phyloP scores from a whole-genome alignment of 2,888 invertebrate species.

The Agrilus cyanescens region DNA sequence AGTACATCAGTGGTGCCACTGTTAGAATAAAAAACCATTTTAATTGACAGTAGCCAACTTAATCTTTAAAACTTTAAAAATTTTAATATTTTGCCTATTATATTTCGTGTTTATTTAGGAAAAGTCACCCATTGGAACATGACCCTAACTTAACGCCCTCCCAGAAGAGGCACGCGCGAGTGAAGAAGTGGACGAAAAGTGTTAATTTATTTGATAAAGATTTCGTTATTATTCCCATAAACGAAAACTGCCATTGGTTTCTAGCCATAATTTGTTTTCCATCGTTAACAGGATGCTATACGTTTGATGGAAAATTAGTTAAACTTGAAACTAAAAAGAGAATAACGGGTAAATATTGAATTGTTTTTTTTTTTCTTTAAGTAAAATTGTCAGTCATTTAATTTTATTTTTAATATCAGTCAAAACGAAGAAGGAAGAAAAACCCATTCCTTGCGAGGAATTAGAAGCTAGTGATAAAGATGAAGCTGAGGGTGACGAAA shows the following conservation, averaged over 20 bases:
- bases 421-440: slow-evolving; percentile 36
- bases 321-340: slow-evolving; percentile 35
- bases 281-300: slow-evolving; percentile 59
- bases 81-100: background rate
- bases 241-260: slow-evolving; percentile 98
- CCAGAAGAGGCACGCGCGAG: slow-evolving; percentile 77
- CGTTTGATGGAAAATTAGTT: slow-evolving; percentile 52
- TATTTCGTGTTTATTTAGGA: slow-evolving; percentile 24
- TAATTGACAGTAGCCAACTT: background rate
- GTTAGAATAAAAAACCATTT: background rate
- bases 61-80: background rate
- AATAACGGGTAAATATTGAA: slow-evolving; percentile 27
- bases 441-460: slow-evolving; percentile 51
- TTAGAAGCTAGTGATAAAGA: slow-evolving; percentile 60
- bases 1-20: background rate
- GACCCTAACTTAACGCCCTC: slow-evolving; percentile 58
- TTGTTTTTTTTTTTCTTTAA: slow-evolving; percentile 3
- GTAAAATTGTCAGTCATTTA: too few species aligned
- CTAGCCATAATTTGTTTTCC: slow-evolving; percentile 95
- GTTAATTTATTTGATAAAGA: slow-evolving; percentile 95
- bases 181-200: slow-evolving; percentile 94
- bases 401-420: slow-evolving; percentile 21
- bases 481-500: slow-evolving; percentile 63
- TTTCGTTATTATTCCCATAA: slow-evolving; percentile 92
- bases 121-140: slow-evolving; percentile 50